Evolutionary conservation across 2,113 vertebrate species (phyloP).

Genomic region (Oostethus manadensis): DNA sequence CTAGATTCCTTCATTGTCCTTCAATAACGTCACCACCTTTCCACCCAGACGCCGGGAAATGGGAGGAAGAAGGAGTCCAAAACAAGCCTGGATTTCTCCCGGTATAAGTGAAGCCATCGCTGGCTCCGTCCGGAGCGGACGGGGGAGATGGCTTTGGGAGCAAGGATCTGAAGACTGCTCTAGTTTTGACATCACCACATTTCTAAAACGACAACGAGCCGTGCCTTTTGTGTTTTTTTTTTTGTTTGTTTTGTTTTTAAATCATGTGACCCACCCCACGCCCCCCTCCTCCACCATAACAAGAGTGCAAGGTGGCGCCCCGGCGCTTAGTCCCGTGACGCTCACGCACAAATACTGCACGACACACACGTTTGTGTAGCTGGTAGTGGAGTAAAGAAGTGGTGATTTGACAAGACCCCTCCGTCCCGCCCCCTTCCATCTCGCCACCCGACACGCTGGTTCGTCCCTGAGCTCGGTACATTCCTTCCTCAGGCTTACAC

Average conservation of each 20-base stretch:
- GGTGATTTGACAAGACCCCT: constrained; percentile 38
- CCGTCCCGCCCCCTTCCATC: constrained; percentile 20
- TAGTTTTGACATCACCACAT: constrained; percentile 63
- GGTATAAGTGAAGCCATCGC: too few relatives aligned
- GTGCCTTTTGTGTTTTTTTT: constrained; percentile 26
- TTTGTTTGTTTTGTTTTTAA: constrained; percentile 12
- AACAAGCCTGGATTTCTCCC: background rate
- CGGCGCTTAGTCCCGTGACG: constrained; percentile 40
- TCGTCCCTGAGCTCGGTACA: constrained; percentile 64
- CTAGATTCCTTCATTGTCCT: background rate
- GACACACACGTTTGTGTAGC: constrained; percentile 28
- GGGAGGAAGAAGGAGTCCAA: background rate
- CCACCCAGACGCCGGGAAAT: background rate
- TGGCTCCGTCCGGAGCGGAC: too few relatives aligned
- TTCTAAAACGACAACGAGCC: constrained; percentile 64
- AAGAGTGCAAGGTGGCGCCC: constrained; percentile 57
- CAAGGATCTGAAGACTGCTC: constrained; percentile 62
- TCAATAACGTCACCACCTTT: too few relatives aligned
- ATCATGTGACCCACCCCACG: constrained; percentile 39
- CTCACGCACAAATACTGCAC: constrained; percentile 29
- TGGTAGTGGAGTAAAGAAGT: constrained; percentile 18
- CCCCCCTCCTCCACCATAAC: constrained; percentile 19
- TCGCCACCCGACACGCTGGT: constrained; percentile 51
- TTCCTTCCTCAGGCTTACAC: constrained; percentile 47
- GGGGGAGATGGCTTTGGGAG: constrained; percentile 55